Base-by-base conservation (phyloP, 2,888 invertebrate species). In the Sinotaia quadrata region DNA sequence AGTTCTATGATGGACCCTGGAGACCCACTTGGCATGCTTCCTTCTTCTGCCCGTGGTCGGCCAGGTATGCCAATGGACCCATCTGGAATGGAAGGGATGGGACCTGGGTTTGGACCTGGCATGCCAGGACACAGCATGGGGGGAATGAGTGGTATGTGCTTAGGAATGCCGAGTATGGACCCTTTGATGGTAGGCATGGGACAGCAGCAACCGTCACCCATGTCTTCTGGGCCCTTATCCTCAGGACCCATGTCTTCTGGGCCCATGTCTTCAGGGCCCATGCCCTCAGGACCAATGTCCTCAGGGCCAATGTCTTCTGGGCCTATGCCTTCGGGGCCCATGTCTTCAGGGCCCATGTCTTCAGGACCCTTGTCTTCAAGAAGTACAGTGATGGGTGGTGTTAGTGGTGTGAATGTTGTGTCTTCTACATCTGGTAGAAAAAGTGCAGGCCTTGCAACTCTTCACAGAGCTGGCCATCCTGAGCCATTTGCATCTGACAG, bases 381-480 rank as follows among this genome's bases (percentile, higher is more conserved):
- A 3, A 34, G 41, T 10, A 21, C 56, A 5, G 75, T 75, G 69
- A 74, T 81, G 74, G 69, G 71, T 18, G 71, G 69, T 49, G 52
- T 47, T 47, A 67, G 67, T 27, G 63, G 62, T 41, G 68, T 61
- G 29, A 69, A 62, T 37, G 76, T 74, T n/a, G 66, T 56, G 65
- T 65, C 65, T 21, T 65, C 65, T 0, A 65, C 65, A 21, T 36
- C 47, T 2, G 36, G 67, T 12, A 57, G 65, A 24, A 51, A 59
- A 29, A 58, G n/a, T 8, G 41, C 44, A n/a, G 54, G 54, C 29
- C 58, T 78, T 71, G 81, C 83, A 67, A 74, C 80, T 56, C 78
- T 86, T 58, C 84, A 84, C 72, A 74, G 84, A 69, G 86, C 84
- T 68, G 86, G 85, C 47, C 85, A 86, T 75, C 87, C 87, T 18